Percentiles rank a stretch among this genome's conserved stretches.
Evolutionary conservation across 2,797 vertebrate species (phyloP).

Genomic region (Epinephelus malabaricus): DNA sequence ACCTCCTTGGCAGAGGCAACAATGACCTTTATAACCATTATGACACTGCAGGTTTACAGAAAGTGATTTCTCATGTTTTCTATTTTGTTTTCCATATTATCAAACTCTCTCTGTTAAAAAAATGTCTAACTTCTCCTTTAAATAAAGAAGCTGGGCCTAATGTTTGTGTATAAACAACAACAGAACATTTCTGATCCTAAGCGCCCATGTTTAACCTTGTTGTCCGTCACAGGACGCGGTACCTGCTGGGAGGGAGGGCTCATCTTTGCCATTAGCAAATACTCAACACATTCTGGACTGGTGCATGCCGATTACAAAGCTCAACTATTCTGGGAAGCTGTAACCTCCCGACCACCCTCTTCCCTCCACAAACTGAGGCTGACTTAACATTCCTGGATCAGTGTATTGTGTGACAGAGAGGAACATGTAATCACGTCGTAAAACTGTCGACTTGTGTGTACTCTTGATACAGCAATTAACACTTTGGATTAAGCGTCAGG

Average conservation of each 20-base stretch:
- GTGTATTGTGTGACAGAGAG: constrained; percentile 55
- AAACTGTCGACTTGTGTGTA: constrained; percentile 41
- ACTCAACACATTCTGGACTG: constrained; percentile 43
- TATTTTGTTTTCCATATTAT: neutral
- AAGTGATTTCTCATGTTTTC: neutral
- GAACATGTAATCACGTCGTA: constrained; percentile 66
- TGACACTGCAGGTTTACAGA: neutral
- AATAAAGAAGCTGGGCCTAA: neutral
- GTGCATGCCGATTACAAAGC: constrained; percentile 58
- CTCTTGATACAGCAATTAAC: constrained; percentile 49
- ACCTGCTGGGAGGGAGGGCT: constrained; percentile 56
- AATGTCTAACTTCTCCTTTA: neutral
- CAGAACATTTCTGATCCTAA: constrained; percentile 14
- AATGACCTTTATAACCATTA: neutral
- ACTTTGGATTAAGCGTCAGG: constrained; percentile 14
- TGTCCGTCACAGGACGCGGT: constrained; percentile 22
- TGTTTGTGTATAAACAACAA: neutral
- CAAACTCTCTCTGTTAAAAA: neutral
- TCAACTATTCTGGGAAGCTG: constrained; percentile 68
- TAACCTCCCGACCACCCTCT: constrained; percentile 42
- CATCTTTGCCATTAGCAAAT: constrained; percentile 47
- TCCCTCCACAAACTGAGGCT: constrained; percentile 49
- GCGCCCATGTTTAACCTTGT: constrained; percentile 39
- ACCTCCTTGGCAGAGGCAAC: too few species aligned
- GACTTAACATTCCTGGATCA: constrained; percentile 64